These are phyloP conservation scores for Lasioglossum figueresi DNA, from an alignment of 2,888 invertebrate species.

Conservation along the genomic window DNA sequence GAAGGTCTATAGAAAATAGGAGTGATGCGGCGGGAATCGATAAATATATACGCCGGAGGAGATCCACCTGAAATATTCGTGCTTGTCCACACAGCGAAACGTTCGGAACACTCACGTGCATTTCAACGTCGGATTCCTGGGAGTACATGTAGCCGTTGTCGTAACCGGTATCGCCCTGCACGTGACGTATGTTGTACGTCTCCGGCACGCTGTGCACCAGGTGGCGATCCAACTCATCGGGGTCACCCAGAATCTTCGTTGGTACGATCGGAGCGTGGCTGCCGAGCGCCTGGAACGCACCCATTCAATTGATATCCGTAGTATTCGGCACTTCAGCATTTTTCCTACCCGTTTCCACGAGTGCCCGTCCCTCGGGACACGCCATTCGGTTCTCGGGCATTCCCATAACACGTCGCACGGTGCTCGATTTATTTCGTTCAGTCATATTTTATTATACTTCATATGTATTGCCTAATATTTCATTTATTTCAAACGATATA, in stretches of 20 bases:
- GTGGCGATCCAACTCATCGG: slow-evolving; percentile 93
- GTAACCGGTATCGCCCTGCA: slow-evolving; percentile 74
- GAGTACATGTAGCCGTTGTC: slow-evolving; percentile 85
- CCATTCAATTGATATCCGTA: slow-evolving; percentile 37
- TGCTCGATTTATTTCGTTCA: no score
- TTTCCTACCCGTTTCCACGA: not conserved
- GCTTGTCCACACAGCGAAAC: not conserved
- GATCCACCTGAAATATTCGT: not conserved
- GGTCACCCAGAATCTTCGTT: slow-evolving; percentile 94
- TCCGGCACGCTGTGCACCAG: slow-evolving; percentile 92
- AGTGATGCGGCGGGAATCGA: not conserved
- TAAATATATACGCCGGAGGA: not conserved
- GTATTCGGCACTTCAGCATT: not conserved
- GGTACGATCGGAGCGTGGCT: slow-evolving; percentile 95
- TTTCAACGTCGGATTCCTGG: slow-evolving; percentile 85
- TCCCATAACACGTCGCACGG: not conserved
- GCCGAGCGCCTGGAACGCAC: slow-evolving; percentile 86
- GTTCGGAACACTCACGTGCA: slow-evolving; percentile 83
- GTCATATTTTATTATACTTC: no score
- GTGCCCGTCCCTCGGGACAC: not conserved
- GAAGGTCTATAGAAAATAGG: not conserved
- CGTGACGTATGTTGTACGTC: slow-evolving; percentile 84
- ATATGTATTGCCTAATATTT: no score
- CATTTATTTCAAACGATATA: no score
- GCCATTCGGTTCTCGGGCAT: not conserved